Evolutionary conservation across 2,113 vertebrate genomes (phyloP).

Genomic region (Otolemur garnettii): DNA sequence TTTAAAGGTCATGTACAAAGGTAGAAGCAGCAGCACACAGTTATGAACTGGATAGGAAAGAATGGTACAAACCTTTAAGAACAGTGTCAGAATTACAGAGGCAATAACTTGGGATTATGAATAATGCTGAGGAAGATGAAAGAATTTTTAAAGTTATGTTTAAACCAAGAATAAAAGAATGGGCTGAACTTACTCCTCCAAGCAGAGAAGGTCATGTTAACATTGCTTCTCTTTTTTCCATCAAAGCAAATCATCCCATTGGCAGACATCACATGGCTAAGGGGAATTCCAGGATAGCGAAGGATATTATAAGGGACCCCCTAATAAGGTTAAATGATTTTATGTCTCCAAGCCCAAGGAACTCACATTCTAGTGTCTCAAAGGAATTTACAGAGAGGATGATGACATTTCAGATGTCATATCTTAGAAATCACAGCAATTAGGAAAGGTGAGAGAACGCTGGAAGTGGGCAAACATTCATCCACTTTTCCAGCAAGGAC

Average conservation of each 20-base stretch:
- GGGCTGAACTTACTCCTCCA: background rate
- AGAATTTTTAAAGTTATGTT: background rate
- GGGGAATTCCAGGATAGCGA: background rate
- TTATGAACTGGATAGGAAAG: background rate
- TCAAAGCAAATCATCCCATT: background rate
- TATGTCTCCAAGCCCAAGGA: background rate
- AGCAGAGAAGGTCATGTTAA: background rate
- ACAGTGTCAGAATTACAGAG: background rate
- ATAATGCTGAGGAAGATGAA: slow-evolving; percentile 38
- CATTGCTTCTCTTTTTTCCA: background rate
- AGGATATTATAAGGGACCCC: background rate
- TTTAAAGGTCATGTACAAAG: slow-evolving; percentile 15
- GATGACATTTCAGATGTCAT: background rate
- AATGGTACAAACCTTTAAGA: slow-evolving; percentile 7
- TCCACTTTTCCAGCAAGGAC: slow-evolving; percentile 1
- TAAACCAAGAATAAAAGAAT: slow-evolving; percentile 63
- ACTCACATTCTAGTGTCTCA: background rate
- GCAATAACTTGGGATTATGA: slow-evolving; percentile 42
- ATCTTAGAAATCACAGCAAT: slow-evolving; percentile 36
- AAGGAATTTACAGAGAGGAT: background rate
- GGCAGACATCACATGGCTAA: background rate
- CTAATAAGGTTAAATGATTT: background rate
- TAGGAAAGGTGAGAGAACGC: slow-evolving; percentile 48
- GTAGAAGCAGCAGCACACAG: background rate
- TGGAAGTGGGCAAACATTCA: slow-evolving; percentile 14